Conservation (phyloP, 2,888 invertebrate genomes). For the Margaritifera margaritifera region DNA sequence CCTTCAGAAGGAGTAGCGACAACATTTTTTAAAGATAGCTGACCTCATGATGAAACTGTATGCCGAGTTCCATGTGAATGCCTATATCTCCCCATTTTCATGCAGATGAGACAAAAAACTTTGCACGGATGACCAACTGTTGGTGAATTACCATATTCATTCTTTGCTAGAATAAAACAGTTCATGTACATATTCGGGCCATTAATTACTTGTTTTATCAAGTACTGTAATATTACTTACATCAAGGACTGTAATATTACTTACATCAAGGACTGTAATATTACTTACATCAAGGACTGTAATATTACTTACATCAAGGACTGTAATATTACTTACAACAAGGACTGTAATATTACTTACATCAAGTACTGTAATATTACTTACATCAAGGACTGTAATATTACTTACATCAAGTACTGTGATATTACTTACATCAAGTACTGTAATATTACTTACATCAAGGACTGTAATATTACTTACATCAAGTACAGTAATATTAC, state of each 20-base stretch:
- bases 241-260: constrained; percentile 73
- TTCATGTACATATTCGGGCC: too few species aligned
- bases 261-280: constrained; percentile 77
- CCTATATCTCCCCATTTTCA: too few species aligned
- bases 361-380: constrained; percentile 73
- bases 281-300: constrained; percentile 78
- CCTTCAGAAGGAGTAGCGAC: too few species aligned
- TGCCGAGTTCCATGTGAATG: too few species aligned
- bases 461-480: constrained; percentile 76
- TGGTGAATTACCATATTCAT: too few species aligned
- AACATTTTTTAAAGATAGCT: too few species aligned
- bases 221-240: constrained; percentile 76
- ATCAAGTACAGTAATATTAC: constrained; percentile 73
- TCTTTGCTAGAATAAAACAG: too few species aligned
- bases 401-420: constrained; percentile 78
- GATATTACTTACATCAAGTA: constrained; percentile 78
- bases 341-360: constrained; percentile 76
- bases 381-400: constrained; percentile 77
- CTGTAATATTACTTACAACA: constrained; percentile 77
- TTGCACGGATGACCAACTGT: too few species aligned
- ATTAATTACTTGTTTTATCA: too few species aligned
- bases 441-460: constrained; percentile 78
- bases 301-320: constrained; percentile 78
- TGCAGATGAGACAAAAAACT: too few species aligned
- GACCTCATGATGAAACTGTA: too few species aligned